Percentiles rank a stretch among this genome's conserved stretches.
These are phyloP conservation scores for Aphrophora alni DNA, from an alignment of 2,888 invertebrate genomes.

Conservation along the genomic window DNA sequence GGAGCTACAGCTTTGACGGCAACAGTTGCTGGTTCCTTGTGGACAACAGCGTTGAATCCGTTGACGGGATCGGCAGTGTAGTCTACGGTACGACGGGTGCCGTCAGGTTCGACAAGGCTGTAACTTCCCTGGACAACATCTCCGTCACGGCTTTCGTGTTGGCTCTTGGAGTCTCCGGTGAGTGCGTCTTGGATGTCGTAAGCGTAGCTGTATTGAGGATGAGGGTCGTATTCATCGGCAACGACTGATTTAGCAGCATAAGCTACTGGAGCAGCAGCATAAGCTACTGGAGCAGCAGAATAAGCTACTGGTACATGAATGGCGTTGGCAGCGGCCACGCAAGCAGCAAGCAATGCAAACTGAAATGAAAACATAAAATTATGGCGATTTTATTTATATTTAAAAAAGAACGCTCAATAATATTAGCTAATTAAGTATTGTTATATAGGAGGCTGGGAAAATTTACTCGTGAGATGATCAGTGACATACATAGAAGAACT, in stretches of 20 bases:
- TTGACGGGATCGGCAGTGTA: constrained; percentile 53
- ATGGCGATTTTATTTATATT: background rate
- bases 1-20: constrained; percentile 41
- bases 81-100: constrained; percentile 45
- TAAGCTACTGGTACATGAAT: constrained; percentile 55
- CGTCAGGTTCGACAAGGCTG: constrained; percentile 46
- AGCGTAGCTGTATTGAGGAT: constrained; percentile 46
- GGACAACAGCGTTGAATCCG: constrained; percentile 54
- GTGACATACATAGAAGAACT: too few relatives aligned
- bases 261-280: constrained; percentile 62
- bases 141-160: constrained; percentile 45
- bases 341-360: constrained; percentile 45
- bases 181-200: constrained; percentile 47
- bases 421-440: too few relatives aligned
- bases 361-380: constrained; percentile 24
- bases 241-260: constrained; percentile 32
- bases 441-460: too few relatives aligned
- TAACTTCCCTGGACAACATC: constrained; percentile 47
- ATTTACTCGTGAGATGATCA: too few relatives aligned
- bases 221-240: constrained; percentile 44
- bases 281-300: constrained; percentile 56
- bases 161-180: constrained; percentile 47
- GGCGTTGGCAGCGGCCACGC: constrained; percentile 53
- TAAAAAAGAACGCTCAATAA: too few relatives aligned
- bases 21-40: constrained; percentile 53